Conservation (phyloP, 2,888 invertebrate species). For the Dendrolimus pini region DNA sequence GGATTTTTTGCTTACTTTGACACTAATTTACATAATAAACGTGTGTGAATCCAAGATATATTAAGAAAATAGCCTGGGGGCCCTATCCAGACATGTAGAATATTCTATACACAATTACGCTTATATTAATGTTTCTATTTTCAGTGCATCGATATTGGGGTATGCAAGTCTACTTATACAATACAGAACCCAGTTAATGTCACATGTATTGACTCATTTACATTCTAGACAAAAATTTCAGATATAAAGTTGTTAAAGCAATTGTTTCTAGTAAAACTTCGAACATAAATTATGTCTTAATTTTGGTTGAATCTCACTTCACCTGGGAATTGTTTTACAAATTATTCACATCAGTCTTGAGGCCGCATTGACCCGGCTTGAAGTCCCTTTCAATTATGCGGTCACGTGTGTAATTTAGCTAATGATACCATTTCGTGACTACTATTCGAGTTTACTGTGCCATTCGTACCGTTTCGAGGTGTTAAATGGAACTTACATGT, state of each 20-base stretch:
- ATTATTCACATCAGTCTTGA: constrained; percentile 32
- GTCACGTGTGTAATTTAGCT: constrained; percentile 45
- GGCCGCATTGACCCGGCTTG: constrained; percentile 19
- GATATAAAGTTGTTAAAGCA: constrained; percentile 1
- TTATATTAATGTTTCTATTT: too few species aligned
- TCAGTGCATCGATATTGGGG: too few species aligned
- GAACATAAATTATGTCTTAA: background rate
- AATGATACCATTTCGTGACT: constrained; percentile 51
- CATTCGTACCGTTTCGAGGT: constrained; percentile 39
- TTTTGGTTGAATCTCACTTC: constrained; percentile 20
- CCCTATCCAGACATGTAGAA: too few species aligned
- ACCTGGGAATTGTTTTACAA: constrained; percentile 29
- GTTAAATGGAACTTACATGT: constrained; percentile 64
- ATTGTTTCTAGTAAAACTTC: background rate
- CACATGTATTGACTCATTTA: too few species aligned
- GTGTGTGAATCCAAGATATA: too few species aligned
- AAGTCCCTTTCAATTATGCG: constrained; percentile 40
- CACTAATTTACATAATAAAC: too few species aligned
- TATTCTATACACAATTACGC: too few species aligned
- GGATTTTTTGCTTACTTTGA: too few species aligned
- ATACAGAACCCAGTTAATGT: too few species aligned
- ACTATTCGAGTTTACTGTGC: constrained; percentile 40
- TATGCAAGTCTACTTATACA: too few species aligned
- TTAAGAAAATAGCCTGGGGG: too few species aligned
- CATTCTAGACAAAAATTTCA: too few species aligned